phyloP scores from a whole-genome alignment of 2,888 invertebrate genomes.

The Entomobrya proxima region DNA sequence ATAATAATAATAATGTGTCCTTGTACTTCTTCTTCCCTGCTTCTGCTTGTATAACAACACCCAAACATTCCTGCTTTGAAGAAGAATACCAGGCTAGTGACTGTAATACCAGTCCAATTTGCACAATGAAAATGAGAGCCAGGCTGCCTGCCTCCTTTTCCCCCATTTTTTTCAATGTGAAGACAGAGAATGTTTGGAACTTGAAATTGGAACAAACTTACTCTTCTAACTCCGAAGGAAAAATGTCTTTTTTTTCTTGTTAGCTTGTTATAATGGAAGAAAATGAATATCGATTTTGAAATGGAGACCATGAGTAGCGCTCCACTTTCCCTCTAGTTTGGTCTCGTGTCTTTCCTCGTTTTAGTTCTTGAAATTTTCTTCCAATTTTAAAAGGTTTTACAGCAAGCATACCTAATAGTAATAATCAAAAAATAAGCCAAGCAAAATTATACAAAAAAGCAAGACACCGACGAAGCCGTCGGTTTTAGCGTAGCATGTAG shows the following conservation, averaged over 20 bases:
- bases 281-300: constrained; percentile 34
- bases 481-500: too few species aligned
- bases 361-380: neutral
- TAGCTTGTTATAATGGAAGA: constrained; percentile 5
- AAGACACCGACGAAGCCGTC: neutral
- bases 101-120: constrained; percentile 1
- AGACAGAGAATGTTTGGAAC: neutral
- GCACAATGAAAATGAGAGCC: neutral
- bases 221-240: neutral
- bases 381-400: neutral
- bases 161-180: neutral
- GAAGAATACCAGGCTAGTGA: neutral
- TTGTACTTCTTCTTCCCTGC: neutral
- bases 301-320: neutral
- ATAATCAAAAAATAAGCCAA: neutral
- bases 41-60: neutral
- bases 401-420: neutral
- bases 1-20: constrained; percentile 20
- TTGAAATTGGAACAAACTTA: constrained; percentile 33
- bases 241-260: constrained; percentile 6
- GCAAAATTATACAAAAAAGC: neutral
- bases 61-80: neutral
- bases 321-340: neutral
- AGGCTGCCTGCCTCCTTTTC: too few species aligned
- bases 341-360: too few species aligned